These are phyloP conservation scores for Rhingia rostrata DNA, from an alignment of 2,888 invertebrate genomes.

Conservation along the genomic window DNA sequence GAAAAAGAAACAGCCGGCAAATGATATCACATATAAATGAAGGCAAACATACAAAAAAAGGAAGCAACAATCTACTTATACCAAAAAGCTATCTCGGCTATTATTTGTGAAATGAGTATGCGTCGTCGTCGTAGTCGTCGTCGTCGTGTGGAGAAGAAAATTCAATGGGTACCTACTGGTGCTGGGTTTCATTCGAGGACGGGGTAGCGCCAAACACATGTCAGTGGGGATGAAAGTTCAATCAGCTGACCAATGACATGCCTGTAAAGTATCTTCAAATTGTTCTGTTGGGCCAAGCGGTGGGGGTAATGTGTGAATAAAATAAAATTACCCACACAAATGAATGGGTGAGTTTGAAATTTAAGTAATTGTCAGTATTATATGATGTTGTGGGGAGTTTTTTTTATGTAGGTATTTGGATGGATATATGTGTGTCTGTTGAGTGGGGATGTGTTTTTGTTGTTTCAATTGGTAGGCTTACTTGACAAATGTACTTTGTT, in stretches of 20 bases:
- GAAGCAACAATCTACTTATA: slow-evolving; percentile 37
- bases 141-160: slow-evolving; percentile 43
- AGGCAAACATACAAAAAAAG: slow-evolving; percentile 17
- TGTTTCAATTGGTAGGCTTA: slow-evolving; percentile 3
- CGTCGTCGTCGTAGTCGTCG: slow-evolving; percentile 34
- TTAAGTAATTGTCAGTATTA: slow-evolving; percentile 57
- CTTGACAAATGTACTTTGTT: slow-evolving; percentile 14
- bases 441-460: slow-evolving; percentile 22
- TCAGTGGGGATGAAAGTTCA: slow-evolving; percentile 71
- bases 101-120: slow-evolving; percentile 63
- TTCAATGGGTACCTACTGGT: neutral
- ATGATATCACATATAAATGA: slow-evolving; percentile 50
- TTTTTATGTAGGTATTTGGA: neutral
- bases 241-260: slow-evolving; percentile 68
- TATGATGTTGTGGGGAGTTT: slow-evolving; percentile 2
- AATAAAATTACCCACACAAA: slow-evolving; percentile 43
- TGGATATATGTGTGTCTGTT: slow-evolving; percentile 16
- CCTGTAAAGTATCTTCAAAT: slow-evolving; percentile 55
- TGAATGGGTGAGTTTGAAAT: slow-evolving; percentile 48
- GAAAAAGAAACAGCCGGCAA: slow-evolving; percentile 45
- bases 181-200: slow-evolving; percentile 34
- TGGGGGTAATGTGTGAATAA: slow-evolving; percentile 26
- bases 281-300: slow-evolving; percentile 5
- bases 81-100: slow-evolving; percentile 44
- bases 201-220: slow-evolving; percentile 53